Conservation (phyloP, 92 coral and sea anemone genomes). For the Palythoa grandiflora region DNA sequence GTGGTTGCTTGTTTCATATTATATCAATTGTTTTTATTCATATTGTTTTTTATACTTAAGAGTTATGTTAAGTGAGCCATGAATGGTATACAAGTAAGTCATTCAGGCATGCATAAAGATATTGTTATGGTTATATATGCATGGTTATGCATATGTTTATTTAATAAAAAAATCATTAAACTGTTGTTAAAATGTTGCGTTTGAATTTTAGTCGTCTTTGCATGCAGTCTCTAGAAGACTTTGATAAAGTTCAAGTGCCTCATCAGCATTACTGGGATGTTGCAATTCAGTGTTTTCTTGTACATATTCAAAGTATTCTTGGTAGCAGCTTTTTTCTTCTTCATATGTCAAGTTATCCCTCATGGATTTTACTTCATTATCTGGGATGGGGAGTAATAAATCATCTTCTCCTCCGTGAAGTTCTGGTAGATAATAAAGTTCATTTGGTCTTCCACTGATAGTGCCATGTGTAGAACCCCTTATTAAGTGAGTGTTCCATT, state of each 20-base stretch:
- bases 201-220: slow-evolving; percentile 39
- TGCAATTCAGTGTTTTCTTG: slow-evolving; percentile 48
- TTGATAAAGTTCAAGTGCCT: slow-evolving; percentile 55
- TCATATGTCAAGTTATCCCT: slow-evolving; percentile 20
- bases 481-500: slow-evolving; percentile 39
- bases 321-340: slow-evolving; percentile 40
- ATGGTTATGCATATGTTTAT: slow-evolving; percentile 21
- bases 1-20: neutral
- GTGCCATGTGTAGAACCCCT: slow-evolving; percentile 42
- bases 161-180: slow-evolving; percentile 9
- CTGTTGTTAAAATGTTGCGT: slow-evolving; percentile 16
- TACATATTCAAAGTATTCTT: slow-evolving; percentile 55
- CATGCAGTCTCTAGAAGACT: slow-evolving; percentile 46
- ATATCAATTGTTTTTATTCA: too few relatives aligned
- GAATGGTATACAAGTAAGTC: slow-evolving; percentile 6
- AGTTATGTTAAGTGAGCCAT: neutral
- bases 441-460: slow-evolving; percentile 19
- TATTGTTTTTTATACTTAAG: neutral
- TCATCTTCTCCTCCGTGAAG: slow-evolving; percentile 32
- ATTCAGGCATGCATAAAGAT: neutral
- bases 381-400: slow-evolving; percentile 1
- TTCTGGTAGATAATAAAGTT: slow-evolving; percentile 24
- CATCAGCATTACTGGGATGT: slow-evolving; percentile 49
- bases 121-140: slow-evolving; percentile 24
- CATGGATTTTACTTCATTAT: neutral